Conservation (phyloP, 2,888 invertebrate genomes). For the Tanypteryx hageni region DNA sequence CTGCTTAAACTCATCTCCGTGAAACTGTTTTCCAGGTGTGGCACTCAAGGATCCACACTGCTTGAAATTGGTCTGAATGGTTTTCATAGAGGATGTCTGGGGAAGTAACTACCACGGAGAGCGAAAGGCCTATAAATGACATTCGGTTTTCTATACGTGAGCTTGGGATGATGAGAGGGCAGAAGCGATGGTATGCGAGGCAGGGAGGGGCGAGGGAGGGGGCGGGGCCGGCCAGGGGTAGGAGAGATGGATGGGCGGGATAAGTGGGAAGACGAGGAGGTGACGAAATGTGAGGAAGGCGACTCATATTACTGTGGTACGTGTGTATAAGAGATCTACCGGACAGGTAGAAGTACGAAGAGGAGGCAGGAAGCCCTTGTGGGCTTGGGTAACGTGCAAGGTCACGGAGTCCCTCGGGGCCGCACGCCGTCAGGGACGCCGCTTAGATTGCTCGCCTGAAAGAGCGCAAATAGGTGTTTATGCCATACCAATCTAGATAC, state of each 20-base stretch:
- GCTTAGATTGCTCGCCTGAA: too few species aligned
- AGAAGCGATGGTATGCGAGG: neutral
- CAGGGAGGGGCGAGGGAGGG: neutral
- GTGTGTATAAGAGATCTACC: conserved; percentile 23
- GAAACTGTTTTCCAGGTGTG: conserved; percentile 46
- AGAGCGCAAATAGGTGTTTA: too few species aligned
- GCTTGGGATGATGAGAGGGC: neutral
- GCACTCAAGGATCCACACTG: conserved; percentile 21
- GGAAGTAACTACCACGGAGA: conserved; percentile 9
- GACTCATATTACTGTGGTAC: conserved; percentile 49
- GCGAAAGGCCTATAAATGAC: conserved; percentile 23
- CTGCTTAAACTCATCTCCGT: conserved; percentile 5
- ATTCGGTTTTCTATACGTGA: conserved; percentile 47
- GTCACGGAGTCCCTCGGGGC: conserved; percentile 9
- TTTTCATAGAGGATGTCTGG: neutral
- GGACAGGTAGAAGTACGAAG: conserved; percentile 30
- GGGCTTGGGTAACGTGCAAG: conserved; percentile 20
- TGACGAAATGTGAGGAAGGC: conserved; percentile 54
- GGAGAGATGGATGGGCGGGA: neutral
- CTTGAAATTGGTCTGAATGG: conserved; percentile 23
- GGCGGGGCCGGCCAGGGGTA: neutral
- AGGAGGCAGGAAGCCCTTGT: conserved; percentile 37
- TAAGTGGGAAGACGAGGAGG: conserved; percentile 5
- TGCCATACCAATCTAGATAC: too few species aligned
- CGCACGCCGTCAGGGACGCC: neutral